Conservation (phyloP, 2,797 vertebrate genomes). For the Bufotes viridis region DNA sequence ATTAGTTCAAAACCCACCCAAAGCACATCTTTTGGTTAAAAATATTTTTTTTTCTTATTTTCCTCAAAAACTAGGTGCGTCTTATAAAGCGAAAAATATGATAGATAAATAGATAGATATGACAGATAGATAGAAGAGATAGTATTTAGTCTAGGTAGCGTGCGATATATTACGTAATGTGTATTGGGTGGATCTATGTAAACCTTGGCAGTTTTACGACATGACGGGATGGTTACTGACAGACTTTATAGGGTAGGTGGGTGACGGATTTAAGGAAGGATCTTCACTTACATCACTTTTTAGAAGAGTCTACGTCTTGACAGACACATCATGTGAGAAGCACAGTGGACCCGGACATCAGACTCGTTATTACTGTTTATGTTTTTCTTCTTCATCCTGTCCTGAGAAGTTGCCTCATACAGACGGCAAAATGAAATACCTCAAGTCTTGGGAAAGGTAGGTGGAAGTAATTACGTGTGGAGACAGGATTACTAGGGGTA, state of each 20-base stretch:
- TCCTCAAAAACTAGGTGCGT: no score
- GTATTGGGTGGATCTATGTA: slow-evolving; percentile 39
- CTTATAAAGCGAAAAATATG: no score
- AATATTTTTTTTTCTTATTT: no score
- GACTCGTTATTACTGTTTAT: slow-evolving; percentile 4
- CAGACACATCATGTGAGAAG: slow-evolving; percentile 27
- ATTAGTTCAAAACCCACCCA: no score
- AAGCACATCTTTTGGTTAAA: no score
- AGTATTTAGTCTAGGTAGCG: background rate
- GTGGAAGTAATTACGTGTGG: background rate
- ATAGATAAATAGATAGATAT: no score
- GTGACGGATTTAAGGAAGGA: slow-evolving; percentile 48
- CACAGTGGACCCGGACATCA: background rate
- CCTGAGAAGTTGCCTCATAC: background rate
- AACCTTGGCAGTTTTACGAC: slow-evolving; percentile 40
- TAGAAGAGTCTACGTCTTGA: background rate
- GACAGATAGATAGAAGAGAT: background rate
- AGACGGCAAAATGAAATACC: background rate
- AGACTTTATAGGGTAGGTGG: slow-evolving; percentile 29
- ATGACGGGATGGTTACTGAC: slow-evolving; percentile 25
- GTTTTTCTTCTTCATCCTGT: background rate
- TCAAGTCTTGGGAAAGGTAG: slow-evolving; percentile 23
- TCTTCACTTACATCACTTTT: background rate
- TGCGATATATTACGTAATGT: background rate
- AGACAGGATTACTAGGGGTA: background rate